These are phyloP conservation scores for Pseudonaja textilis DNA, from an alignment of 2,113 vertebrate species.

Conservation along the genomic window DNA sequence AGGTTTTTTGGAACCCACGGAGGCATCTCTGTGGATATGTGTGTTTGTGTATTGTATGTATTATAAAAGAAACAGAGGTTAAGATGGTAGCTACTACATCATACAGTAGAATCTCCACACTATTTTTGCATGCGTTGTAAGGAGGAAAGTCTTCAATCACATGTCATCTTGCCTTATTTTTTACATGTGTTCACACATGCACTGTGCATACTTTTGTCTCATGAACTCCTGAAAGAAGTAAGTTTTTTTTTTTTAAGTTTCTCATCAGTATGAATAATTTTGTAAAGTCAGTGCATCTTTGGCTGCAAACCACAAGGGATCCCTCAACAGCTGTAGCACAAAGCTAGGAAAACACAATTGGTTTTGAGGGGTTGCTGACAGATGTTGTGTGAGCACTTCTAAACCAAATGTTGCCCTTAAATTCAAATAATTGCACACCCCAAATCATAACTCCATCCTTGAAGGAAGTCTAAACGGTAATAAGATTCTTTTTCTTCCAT, in stretches of 20 bases:
- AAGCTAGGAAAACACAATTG: background rate
- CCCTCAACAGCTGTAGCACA: background rate
- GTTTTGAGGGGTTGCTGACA: background rate
- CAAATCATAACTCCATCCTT: background rate
- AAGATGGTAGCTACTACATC: background rate
- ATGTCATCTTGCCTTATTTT: background rate
- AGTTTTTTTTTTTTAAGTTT: background rate
- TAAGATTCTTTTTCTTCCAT: background rate
- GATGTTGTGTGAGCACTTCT: background rate
- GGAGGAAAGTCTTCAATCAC: background rate
- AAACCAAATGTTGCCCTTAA: background rate
- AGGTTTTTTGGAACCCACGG: background rate
- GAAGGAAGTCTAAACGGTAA: background rate
- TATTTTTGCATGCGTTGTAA: background rate
- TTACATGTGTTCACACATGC: background rate
- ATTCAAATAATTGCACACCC: background rate
- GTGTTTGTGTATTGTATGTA: background rate
- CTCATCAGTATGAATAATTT: background rate
- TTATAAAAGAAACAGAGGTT: background rate
- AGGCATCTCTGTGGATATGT: background rate
- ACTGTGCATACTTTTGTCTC: background rate
- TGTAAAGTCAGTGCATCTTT: background rate
- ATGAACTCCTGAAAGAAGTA: background rate
- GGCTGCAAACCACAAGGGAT: background rate
- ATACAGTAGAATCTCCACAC: background rate